Percentiles rank a stretch among this genome's conserved stretches.
Conservation (phyloP, 2,797 vertebrate species). For the Acanthurus leucopareius region DNA sequence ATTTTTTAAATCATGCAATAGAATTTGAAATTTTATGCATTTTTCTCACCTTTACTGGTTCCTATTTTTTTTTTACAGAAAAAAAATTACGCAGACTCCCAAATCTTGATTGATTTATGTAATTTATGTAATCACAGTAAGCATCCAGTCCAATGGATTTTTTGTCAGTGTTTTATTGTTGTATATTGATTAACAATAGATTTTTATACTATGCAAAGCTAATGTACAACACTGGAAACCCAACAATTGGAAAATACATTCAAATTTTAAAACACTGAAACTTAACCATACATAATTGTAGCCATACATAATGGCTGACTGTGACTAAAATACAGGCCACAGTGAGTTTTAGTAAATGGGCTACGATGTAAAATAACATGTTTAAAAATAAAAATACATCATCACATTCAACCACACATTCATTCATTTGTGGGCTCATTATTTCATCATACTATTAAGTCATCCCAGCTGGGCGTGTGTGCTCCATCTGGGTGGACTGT, state of each 20-base stretch:
- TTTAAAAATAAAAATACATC: background rate
- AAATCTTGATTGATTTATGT: background rate
- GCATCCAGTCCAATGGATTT: background rate
- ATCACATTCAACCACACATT: background rate
- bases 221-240: background rate
- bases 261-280: background rate
- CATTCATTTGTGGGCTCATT: constrained; percentile 18
- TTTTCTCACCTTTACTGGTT: background rate
- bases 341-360: background rate
- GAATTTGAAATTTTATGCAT: background rate
- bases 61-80: background rate
- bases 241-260: background rate
- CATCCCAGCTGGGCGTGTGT: constrained; percentile 51
- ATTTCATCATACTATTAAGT: constrained; percentile 34
- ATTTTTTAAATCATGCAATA: background rate
- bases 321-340: background rate
- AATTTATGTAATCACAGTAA: constrained; percentile 6
- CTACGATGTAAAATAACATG: background rate
- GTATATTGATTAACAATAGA: background rate
- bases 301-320: background rate
- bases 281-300: no score
- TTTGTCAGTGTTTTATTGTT: background rate
- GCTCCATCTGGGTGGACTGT: constrained; percentile 60
- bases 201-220: background rate
- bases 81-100: background rate